Percentiles rank a stretch among this genome's conserved stretches.
These are phyloP conservation scores for Melanotaenia duboulayi DNA, from an alignment of 2,113 vertebrate species.

Conservation along the genomic window DNA sequence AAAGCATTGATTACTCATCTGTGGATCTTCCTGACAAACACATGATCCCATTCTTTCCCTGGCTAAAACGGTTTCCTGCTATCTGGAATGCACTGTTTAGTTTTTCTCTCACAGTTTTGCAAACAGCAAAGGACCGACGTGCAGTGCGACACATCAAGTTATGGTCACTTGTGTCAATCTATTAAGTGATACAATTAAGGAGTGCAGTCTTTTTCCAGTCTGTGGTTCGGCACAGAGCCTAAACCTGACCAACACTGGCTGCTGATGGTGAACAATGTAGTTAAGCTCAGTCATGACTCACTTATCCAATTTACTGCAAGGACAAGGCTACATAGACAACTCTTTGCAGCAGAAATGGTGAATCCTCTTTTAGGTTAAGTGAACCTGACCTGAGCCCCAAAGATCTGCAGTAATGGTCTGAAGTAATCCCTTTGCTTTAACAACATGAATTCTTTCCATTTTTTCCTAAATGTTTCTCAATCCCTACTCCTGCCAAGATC, in stretches of 20 bases:
- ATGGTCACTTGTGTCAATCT: conserved; percentile 70
- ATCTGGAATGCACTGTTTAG: conserved; percentile 80
- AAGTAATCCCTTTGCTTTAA: conserved; percentile 2
- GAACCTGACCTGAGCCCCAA: conserved; percentile 27
- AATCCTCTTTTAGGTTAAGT: conserved; percentile 18
- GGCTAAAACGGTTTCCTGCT: conserved; percentile 71
- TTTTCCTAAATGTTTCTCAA: neutral
- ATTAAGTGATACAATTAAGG: conserved; percentile 69
- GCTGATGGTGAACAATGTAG: conserved; percentile 42
- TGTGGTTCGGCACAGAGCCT: conserved; percentile 31
- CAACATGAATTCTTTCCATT: conserved; percentile 5
- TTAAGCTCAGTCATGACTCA: conserved; percentile 54
- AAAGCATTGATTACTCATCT: conserved; percentile 78
- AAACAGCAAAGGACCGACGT: conserved; percentile 76
- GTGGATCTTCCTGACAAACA: conserved; percentile 83
- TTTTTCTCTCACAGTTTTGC: conserved; percentile 69
- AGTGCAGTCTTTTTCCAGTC: conserved; percentile 45
- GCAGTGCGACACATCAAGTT: conserved; percentile 64
- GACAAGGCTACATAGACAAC: conserved; percentile 36
- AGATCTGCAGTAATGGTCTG: neutral
- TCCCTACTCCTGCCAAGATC: neutral
- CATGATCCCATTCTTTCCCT: conserved; percentile 68
- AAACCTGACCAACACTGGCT: conserved; percentile 39
- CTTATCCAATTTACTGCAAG: conserved; percentile 29
- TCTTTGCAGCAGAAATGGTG: neutral